A percentile compares a stretch with the other conserved stretches of the same genome.
These are phyloP conservation scores for Caenorhabditis brenneri DNA, from an alignment of 1,140 invertebrate genomes.

Conservation along the genomic window DNA sequence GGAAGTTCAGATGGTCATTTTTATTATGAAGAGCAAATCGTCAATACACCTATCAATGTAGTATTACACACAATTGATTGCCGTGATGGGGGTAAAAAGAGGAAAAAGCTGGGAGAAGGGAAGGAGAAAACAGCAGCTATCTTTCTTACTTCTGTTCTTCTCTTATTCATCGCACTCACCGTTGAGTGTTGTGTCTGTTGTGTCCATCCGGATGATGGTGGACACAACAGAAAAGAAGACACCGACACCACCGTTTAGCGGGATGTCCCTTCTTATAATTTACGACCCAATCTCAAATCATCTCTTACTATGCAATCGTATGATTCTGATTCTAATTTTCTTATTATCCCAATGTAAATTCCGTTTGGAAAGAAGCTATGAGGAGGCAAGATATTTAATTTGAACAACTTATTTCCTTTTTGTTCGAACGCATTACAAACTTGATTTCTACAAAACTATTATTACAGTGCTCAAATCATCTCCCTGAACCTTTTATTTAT, in stretches of 20 bases:
- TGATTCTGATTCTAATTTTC: neutral
- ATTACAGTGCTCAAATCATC: no score
- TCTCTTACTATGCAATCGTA: neutral
- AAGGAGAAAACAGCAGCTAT: neutral
- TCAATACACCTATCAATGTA: conserved; percentile 16
- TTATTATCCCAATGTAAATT: neutral
- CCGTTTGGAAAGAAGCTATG: neutral
- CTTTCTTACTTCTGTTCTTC: conserved; percentile 10
- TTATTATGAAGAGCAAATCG: neutral
- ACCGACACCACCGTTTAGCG: conserved; percentile 15
- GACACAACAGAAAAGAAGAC: neutral
- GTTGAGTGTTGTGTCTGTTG: neutral
- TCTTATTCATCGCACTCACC: conserved; percentile 11
- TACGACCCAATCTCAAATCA: conserved; percentile 21
- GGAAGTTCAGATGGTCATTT: neutral
- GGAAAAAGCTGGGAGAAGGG: neutral
- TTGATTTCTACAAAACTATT: no score
- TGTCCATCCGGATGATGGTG: conserved; percentile 18
- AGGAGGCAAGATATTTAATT: neutral
- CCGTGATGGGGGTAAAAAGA: neutral
- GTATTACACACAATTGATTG: conserved; percentile 16
- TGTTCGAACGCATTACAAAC: no score
- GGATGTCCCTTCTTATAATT: conserved; percentile 4
- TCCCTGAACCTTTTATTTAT: no score
- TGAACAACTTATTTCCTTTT: no score